Evolutionary conservation across 2,888 invertebrate species (phyloP), one percentile per base, ranked within the genome.

Genomic region (Oscheius sp.): DNA sequence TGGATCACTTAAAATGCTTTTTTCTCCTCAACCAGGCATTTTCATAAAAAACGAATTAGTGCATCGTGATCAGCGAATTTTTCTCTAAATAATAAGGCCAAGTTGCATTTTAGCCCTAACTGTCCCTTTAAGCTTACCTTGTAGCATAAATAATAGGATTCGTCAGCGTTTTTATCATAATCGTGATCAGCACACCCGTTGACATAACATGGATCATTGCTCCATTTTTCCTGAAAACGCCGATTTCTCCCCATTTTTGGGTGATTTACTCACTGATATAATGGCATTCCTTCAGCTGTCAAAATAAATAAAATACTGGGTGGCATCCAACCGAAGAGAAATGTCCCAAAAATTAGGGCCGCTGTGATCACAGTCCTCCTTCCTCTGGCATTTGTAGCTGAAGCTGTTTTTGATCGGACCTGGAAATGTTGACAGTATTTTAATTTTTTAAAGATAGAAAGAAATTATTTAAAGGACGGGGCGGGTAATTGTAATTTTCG

Each of bases 121-220:
- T n/a, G n/a, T n/a, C n/a, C n/a, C n/a, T n/a, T n/a, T n/a, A 18
- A 53, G 27, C 72, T 2, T 2, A 81, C 81, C 83, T 76, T 13
- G 83, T 83, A 9, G 92, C 92, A 86, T 93, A 93, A 59, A 93
- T 92, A 75, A 92, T 91, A 0, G 92, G 92, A 88, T 92, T 92
- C 46, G 91, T 90, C 72, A 92, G 88, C 55, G 92, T 92, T 86
- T 93, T 93, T 77, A 92, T 88, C 61, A 93, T 91, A 55, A 92
- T 90, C 68, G 92, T 90, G 18, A 90, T 61, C 59, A 84, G 58
- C 2, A 77, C 89, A 86, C 92, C 92, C 68, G 89, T 89, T 9
- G 82, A 82, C 43, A 82, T 52, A 3, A 82, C 61, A 5, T 76
- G 76, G 25, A 81, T 77, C 45, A 64, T 55, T 6, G 49, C 69